A percentile compares a stretch with the other conserved stretches of the same genome.
These are phyloP conservation scores for Equus quagga DNA, from an alignment of 2,113 vertebrate species.

Conservation along the genomic window DNA sequence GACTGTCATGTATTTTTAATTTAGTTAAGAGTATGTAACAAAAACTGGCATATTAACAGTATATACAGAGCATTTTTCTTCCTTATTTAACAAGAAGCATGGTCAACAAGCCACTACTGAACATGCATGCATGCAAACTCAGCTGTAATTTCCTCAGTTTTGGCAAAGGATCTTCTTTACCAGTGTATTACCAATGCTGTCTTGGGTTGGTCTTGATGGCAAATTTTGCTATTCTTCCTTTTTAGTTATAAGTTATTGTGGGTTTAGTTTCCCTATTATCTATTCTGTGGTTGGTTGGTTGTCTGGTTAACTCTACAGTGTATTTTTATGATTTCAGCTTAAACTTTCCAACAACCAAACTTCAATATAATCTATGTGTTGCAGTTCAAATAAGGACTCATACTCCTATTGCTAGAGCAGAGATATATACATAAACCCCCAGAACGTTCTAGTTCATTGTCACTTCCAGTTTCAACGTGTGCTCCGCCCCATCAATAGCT, in stretches of 20 bases:
- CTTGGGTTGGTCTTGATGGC: not conserved
- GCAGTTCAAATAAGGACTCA: not conserved
- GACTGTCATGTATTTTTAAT: not conserved
- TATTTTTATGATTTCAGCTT: slow-evolving; percentile 1
- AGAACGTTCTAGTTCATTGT: not conserved
- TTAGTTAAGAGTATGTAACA: not conserved
- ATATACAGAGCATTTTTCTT: not conserved
- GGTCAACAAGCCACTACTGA: not conserved
- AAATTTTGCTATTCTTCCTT: not conserved
- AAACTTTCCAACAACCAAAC: not conserved
- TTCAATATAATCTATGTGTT: not conserved
- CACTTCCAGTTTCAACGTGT: not conserved
- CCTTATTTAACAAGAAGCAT: not conserved
- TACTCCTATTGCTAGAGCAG: not conserved
- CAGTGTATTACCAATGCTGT: not conserved
- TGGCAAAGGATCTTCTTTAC: not conserved
- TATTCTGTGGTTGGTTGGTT: not conserved
- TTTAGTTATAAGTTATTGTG: not conserved
- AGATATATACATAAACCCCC: not conserved
- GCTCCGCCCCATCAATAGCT: not conserved
- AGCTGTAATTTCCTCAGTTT: not conserved
- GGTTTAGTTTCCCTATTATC: not conserved
- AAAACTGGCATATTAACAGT: not conserved
- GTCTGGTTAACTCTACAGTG: not conserved
- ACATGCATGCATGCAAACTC: not conserved